Evolutionary conservation across 2,888 invertebrate species (phyloP).

Genomic region (Rotaria sp.): DNA sequence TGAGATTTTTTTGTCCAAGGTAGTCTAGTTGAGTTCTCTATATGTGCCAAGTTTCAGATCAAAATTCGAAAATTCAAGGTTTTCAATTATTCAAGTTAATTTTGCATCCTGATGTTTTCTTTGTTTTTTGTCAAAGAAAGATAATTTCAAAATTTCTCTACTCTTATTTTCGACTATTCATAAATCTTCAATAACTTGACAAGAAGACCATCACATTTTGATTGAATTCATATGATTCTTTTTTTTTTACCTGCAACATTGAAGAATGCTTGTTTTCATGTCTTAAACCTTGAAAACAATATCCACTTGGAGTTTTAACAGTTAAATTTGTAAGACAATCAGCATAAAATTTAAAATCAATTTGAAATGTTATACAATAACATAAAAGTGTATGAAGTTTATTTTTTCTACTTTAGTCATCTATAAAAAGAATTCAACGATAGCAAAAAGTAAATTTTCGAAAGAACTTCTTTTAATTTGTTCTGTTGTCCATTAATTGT

Average conservation of each 20-base stretch:
- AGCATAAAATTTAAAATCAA: conserved; percentile 96
- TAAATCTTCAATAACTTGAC: no score
- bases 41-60: no score
- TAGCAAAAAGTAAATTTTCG: not conserved
- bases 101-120: no score
- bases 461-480: not conserved
- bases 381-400: conserved; percentile 38
- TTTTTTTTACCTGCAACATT: conserved; percentile 75
- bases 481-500: conserved; percentile 3
- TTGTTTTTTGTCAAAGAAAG: no score
- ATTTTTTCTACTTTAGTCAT: not conserved
- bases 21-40: no score
- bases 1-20: no score
- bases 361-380: conserved; percentile 64
- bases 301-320: conserved; percentile 86
- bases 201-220: no score
- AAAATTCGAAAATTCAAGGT: no score
- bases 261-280: conserved; percentile 75
- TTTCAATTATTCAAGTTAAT: no score
- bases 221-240: no score
- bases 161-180: no score
- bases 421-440: not conserved
- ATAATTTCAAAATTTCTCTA: no score
- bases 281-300: conserved; percentile 78
- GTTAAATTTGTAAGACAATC: conserved; percentile 88